Percentiles rank a stretch among this genome's conserved stretches.
Conservation (phyloP, 2,888 invertebrate species). For the Cyclophora punctaria region DNA sequence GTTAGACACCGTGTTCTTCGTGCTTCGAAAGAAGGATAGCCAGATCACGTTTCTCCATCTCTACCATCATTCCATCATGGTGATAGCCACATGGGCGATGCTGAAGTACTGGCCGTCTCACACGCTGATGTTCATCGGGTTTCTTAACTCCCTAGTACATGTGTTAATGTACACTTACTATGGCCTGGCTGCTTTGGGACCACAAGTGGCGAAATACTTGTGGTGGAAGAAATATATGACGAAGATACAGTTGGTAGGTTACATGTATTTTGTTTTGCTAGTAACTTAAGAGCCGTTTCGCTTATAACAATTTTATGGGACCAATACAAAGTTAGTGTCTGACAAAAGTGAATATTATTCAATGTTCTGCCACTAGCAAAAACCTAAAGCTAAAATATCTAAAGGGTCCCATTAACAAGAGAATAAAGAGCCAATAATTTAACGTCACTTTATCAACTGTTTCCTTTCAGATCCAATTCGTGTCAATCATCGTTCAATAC, state of each 20-base stretch:
- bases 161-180: conserved; percentile 90
- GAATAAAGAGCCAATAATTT: too few species aligned
- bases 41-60: conserved; percentile 93
- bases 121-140: conserved; percentile 80
- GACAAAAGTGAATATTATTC: too few species aligned
- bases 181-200: conserved; percentile 83
- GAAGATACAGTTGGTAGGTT: conserved; percentile 82
- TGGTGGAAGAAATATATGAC: conserved; percentile 93
- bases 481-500: conserved; percentile 76
- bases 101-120: conserved; percentile 84
- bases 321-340: too few species aligned
- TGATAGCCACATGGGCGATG: conserved; percentile 83
- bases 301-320: too few species aligned
- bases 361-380: too few species aligned
- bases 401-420: too few species aligned
- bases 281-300: too few species aligned
- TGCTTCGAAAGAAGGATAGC: conserved; percentile 83
- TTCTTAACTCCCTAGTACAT: conserved; percentile 85
- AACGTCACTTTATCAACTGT: too few species aligned
- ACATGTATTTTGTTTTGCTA: background rate
- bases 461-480: conserved; percentile 76
- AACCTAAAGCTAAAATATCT: too few species aligned
- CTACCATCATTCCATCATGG: conserved; percentile 88
- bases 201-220: conserved; percentile 81
- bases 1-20: conserved; percentile 90